Evolutionary conservation across 1,140 invertebrate species (phyloP).

Genomic region (Lasioglossum baleicum): DNA sequence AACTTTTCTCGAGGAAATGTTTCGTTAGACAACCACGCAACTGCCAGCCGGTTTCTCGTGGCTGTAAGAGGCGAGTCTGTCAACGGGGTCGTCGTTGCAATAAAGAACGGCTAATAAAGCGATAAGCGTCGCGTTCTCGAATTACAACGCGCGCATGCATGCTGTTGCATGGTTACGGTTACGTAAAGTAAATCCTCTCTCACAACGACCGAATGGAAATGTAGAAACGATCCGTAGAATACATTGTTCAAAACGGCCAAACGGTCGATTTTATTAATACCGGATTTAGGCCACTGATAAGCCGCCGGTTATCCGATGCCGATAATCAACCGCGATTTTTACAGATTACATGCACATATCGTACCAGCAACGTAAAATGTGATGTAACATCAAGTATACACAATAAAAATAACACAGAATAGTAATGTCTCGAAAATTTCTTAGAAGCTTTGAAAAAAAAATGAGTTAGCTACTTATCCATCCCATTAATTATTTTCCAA

Average conservation of each 20-base stretch:
- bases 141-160: constrained; percentile 47
- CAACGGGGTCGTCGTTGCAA: constrained; percentile 48
- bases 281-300: neutral
- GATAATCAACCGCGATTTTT: neutral
- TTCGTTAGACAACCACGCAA: neutral
- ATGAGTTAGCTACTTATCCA: too few species aligned
- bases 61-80: constrained; percentile 20
- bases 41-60: neutral
- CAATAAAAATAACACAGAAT: too few species aligned
- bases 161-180: constrained; percentile 46
- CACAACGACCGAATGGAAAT: neutral
- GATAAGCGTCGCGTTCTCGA: constrained; percentile 53
- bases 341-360: neutral
- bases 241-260: neutral
- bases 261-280: neutral
- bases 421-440: too few species aligned
- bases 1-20: neutral
- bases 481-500: too few species aligned
- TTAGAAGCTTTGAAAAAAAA: too few species aligned
- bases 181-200: constrained; percentile 57
- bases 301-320: neutral
- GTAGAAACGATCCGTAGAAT: too few species aligned
- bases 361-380: neutral
- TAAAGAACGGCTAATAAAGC: constrained; percentile 60
- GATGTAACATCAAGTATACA: neutral